These are phyloP conservation scores for Turritopsis dohrnii DNA, from an alignment of 30 jellyfish, hydroid and myxozoan species.

Conservation along the genomic window DNA sequence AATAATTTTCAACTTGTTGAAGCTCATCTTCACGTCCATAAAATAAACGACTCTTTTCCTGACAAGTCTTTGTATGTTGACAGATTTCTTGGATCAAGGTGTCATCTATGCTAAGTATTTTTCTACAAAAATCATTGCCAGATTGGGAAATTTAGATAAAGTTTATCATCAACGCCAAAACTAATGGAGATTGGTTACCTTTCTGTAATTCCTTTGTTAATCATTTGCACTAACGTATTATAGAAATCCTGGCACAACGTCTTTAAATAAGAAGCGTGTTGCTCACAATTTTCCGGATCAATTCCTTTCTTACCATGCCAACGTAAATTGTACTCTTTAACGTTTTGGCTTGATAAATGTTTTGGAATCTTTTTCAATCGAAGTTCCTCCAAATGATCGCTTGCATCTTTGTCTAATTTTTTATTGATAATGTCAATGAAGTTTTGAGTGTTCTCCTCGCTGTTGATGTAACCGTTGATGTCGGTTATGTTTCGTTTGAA, in stretches of 20 bases:
- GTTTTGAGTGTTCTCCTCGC: constrained; percentile 40
- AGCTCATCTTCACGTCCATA: constrained; percentile 58
- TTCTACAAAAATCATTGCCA: background rate
- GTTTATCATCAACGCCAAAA: too few species aligned
- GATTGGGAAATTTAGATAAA: too few species aligned
- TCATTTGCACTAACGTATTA: constrained; percentile 28
- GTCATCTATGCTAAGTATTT: constrained; percentile 34
- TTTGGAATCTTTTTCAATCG: constrained; percentile 17
- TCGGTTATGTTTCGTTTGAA: constrained; percentile 63
- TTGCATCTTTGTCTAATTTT: constrained; percentile 62
- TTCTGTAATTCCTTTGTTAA: constrained; percentile 61
- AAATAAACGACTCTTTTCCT: constrained; percentile 53
- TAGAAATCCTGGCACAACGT: constrained; percentile 59
- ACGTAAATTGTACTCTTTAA: constrained; percentile 43
- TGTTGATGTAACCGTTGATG: constrained; percentile 34
- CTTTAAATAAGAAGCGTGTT: constrained; percentile 41
- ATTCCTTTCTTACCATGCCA: constrained; percentile 63
- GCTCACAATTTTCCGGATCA: constrained; percentile 34
- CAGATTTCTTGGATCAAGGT: constrained; percentile 54
- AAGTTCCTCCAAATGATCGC: constrained; percentile 32
- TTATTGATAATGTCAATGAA: constrained; percentile 46
- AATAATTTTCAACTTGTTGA: constrained; percentile 36
- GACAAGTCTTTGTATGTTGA: constrained; percentile 62
- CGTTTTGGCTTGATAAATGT: constrained; percentile 26
- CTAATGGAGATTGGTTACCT: too few species aligned